These are phyloP conservation scores for Thecocarcelia acutangulata DNA, from an alignment of 2,888 invertebrate genomes.

Conservation along the genomic window DNA sequence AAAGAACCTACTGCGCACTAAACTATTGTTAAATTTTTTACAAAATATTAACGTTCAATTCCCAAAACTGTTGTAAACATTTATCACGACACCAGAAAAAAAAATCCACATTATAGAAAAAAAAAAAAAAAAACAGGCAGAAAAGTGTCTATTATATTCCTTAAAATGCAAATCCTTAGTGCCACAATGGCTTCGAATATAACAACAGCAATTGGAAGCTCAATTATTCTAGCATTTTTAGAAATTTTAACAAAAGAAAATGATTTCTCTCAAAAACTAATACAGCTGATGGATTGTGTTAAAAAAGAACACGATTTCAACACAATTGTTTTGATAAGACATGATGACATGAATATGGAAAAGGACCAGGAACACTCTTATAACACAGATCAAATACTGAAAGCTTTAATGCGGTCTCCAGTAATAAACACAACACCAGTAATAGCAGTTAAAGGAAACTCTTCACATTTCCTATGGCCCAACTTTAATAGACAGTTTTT, in stretches of 20 bases:
- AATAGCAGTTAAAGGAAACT: conserved; percentile 18
- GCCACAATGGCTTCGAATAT: not conserved
- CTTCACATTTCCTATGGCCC: not conserved
- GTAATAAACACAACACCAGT: not conserved
- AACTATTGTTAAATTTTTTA: too few relatives aligned
- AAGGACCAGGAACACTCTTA: not conserved
- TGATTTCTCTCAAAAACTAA: not conserved
- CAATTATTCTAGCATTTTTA: conserved; percentile 32
- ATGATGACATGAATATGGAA: not conserved
- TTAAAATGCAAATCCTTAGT: not conserved
- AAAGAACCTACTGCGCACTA: too few relatives aligned
- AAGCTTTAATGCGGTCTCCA: conserved; percentile 7
- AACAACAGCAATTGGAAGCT: not conserved
- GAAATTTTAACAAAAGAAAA: conserved; percentile 23
- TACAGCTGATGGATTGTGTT: conserved; percentile 1
- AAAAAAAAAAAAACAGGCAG: too few relatives aligned
- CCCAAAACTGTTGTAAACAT: too few relatives aligned
- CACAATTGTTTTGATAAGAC: conserved; percentile 16
- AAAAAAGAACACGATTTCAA: conserved; percentile 13
- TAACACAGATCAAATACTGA: not conserved
- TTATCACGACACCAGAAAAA: too few relatives aligned
- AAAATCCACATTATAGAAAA: too few relatives aligned
- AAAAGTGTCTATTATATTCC: too few relatives aligned
- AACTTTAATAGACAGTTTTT: too few relatives aligned
- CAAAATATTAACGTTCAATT: too few relatives aligned